Evolutionary conservation across 1,140 invertebrate species (phyloP).

Genomic region (Cecropterus lyciades): DNA sequence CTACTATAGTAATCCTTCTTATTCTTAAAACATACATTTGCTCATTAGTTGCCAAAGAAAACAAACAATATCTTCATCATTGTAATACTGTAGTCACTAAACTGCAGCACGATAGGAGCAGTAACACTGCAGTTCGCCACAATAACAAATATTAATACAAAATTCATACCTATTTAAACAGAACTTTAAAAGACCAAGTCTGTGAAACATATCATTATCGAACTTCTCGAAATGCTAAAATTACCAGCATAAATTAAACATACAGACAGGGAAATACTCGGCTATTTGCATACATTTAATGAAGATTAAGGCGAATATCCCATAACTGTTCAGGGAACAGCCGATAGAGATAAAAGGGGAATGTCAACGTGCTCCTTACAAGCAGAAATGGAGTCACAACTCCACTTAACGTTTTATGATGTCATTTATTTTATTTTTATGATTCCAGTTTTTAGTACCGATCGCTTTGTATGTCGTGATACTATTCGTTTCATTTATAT

Average conservation of each 20-base stretch:
- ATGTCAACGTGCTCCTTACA: slow-evolving; percentile 48
- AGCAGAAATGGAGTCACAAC: slow-evolving; percentile 58
- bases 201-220: too few relatives aligned
- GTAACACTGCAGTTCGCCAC: too few relatives aligned
- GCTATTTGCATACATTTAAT: slow-evolving; percentile 16
- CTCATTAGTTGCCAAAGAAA: too few relatives aligned
- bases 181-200: too few relatives aligned
- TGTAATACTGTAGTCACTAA: too few relatives aligned
- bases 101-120: too few relatives aligned
- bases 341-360: slow-evolving; percentile 53
- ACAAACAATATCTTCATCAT: too few relatives aligned
- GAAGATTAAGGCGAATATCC: slow-evolving; percentile 30
- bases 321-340: slow-evolving; percentile 38
- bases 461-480: slow-evolving; percentile 27
- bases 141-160: too few relatives aligned
- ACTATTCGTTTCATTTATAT: neutral
- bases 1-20: too few relatives aligned
- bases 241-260: neutral
- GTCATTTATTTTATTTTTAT: slow-evolving; percentile 58
- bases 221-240: too few relatives aligned
- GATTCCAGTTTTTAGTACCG: slow-evolving; percentile 52
- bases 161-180: too few relatives aligned
- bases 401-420: slow-evolving; percentile 52
- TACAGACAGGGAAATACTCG: neutral
- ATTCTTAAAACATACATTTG: too few relatives aligned